phyloP scores from a whole-genome alignment of 2,888 invertebrate genomes.

The Entomobrya multifasciata region DNA sequence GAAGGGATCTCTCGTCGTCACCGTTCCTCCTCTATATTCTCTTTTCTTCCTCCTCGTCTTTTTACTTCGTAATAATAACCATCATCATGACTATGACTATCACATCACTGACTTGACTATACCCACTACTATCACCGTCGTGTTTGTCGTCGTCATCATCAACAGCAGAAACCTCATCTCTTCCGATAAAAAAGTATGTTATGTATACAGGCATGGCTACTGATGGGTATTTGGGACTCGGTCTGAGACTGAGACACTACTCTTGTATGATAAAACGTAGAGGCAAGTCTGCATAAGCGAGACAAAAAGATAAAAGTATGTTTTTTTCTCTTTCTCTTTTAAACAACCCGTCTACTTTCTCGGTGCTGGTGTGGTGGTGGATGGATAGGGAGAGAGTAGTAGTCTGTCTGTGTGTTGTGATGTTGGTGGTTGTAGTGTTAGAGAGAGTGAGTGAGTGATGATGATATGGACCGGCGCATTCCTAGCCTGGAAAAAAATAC shows the following conservation, averaged over 20 bases:
- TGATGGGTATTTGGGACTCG: too few species aligned
- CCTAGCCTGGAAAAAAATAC: conserved; percentile 70
- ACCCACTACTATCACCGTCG: too few species aligned
- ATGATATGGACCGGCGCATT: conserved; percentile 74
- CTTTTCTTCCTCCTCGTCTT: conserved; percentile 3
- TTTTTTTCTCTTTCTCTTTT: conserved; percentile 17
- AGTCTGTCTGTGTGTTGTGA: conserved; percentile 12
- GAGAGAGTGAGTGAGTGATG: conserved; percentile 19
- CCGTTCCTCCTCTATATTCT: background rate
- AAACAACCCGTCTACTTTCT: conserved; percentile 25
- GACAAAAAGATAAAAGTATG: conserved; percentile 1
- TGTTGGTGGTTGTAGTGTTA: conserved; percentile 51
- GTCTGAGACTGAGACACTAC: too few species aligned
- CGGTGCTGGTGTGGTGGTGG: background rate
- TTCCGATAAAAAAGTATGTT: too few species aligned
- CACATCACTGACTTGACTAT: too few species aligned
- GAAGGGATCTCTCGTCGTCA: conserved; percentile 39
- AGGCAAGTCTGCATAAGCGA: too few species aligned
- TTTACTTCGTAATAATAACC: background rate
- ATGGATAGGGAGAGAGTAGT: background rate
- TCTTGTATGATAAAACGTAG: background rate
- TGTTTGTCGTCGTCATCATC: too few species aligned
- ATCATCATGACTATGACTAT: too few species aligned
- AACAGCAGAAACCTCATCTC: too few species aligned
- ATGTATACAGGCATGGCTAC: too few species aligned